These are phyloP conservation scores for Adrianichthys oophorus DNA, from an alignment of 2,797 vertebrate species.

Conservation along the genomic window DNA sequence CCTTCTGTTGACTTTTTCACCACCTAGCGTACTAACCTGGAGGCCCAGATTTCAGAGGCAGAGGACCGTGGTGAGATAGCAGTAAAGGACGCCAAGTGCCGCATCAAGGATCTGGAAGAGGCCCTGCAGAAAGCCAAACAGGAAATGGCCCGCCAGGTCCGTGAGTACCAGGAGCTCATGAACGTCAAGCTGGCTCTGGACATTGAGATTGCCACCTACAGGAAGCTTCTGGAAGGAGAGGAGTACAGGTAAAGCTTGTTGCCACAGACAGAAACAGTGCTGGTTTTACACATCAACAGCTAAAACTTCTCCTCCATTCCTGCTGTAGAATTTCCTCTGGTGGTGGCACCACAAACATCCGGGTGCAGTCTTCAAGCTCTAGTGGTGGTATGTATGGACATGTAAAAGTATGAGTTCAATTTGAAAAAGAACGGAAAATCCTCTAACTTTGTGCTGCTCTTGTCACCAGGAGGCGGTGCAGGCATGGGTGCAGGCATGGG, in stretches of 20 bases:
- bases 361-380: constrained; percentile 51
- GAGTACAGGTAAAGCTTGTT: constrained; percentile 73
- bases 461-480: constrained; percentile 18
- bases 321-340: constrained; percentile 57
- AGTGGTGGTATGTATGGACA: constrained; percentile 37
- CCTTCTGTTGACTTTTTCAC: background rate
- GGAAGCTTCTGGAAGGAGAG: constrained; percentile 84
- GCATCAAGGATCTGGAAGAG: constrained; percentile 73
- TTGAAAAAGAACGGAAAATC: background rate
- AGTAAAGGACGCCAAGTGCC: constrained; percentile 71
- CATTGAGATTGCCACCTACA: constrained; percentile 79
- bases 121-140: constrained; percentile 75
- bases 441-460: constrained; percentile 14
- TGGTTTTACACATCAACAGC: background rate
- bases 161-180: constrained; percentile 87
- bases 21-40: constrained; percentile 73
- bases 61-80: constrained; percentile 73
- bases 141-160: constrained; percentile 73
- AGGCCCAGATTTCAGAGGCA: constrained; percentile 68
- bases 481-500: background rate
- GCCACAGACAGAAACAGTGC: background rate
- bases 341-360: constrained; percentile 49
- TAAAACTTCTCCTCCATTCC: background rate
- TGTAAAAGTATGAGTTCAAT: too few species aligned
- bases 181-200: constrained; percentile 79